Evolutionary conservation across 2,113 vertebrate genomes (phyloP).

Genomic region (Pelusios castaneus): DNA sequence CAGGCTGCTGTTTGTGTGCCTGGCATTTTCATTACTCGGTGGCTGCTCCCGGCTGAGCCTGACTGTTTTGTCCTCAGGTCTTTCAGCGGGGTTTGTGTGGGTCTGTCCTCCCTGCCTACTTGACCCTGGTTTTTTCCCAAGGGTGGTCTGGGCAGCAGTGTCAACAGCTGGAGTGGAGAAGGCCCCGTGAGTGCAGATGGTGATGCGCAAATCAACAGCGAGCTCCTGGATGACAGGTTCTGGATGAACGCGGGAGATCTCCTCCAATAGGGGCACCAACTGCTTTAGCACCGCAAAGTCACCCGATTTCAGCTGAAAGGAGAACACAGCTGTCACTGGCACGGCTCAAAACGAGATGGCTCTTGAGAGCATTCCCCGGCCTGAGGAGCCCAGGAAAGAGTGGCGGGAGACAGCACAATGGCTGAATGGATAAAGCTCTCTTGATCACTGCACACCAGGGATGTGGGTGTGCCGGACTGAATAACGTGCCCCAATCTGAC

Average conservation of each 20-base stretch:
- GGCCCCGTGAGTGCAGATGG: constrained; percentile 89
- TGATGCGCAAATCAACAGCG: constrained; percentile 83
- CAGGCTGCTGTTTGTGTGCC: neutral
- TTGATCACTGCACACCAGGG: neutral
- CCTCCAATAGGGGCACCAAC: constrained; percentile 83
- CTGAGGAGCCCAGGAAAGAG: neutral
- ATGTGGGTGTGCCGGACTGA: neutral
- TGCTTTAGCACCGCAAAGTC: constrained; percentile 82
- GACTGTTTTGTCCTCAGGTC: neutral
- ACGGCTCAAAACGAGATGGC: accelerated
- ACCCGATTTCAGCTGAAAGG: constrained; percentile 78
- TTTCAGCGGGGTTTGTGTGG: accelerated
- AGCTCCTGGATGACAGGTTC: constrained; percentile 88
- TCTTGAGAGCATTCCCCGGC: neutral
- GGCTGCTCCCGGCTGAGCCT: accelerated
- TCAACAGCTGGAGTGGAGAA: constrained; percentile 67
- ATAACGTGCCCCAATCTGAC: neutral
- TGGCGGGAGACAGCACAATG: neutral
- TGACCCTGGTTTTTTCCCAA: constrained; percentile 25
- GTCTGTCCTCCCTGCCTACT: neutral
- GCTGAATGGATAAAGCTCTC: neutral
- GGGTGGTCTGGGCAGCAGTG: neutral
- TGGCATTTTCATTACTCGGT: accelerated
- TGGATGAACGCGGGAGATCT: constrained; percentile 80
- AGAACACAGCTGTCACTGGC: neutral